Percentiles rank a stretch among this genome's conserved stretches.
These are phyloP conservation scores for Corythornis madagascariensis DNA, from an alignment of 2,113 vertebrate genomes.

Conservation along the genomic window DNA sequence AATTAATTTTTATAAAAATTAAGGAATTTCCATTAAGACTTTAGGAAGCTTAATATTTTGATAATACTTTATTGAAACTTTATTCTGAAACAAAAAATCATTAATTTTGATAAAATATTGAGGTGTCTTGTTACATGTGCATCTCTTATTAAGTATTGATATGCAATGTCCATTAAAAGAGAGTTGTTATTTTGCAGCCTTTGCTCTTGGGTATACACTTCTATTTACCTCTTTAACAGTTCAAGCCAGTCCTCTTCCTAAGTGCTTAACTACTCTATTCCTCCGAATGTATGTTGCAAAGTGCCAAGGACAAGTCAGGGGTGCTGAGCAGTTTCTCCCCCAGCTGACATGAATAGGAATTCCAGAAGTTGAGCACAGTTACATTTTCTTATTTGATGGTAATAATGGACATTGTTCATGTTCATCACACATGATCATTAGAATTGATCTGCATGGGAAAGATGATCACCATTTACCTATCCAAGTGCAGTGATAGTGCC, in stretches of 20 bases:
- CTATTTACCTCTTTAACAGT: background rate
- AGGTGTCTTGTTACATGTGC: background rate
- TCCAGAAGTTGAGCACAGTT: background rate
- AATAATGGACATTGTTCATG: background rate
- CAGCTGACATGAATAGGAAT: background rate
- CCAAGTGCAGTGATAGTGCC: background rate
- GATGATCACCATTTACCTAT: background rate
- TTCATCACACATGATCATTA: background rate
- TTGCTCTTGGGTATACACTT: background rate
- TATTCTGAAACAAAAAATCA: background rate
- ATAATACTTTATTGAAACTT: background rate
- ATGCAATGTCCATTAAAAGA: background rate
- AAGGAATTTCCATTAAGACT: background rate
- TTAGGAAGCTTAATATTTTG: background rate
- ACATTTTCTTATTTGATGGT: background rate
- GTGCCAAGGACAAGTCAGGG: background rate
- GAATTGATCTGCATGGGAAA: background rate
- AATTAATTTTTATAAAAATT: background rate
- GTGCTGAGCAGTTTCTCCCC: background rate
- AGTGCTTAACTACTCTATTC: background rate
- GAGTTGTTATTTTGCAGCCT: background rate
- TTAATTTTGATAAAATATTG: background rate
- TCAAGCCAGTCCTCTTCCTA: background rate
- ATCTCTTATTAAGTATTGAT: background rate
- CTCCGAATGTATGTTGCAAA: background rate